These are phyloP conservation scores for Recurvirostra avosetta DNA, from an alignment of 2,113 vertebrate species.

Conservation along the genomic window DNA sequence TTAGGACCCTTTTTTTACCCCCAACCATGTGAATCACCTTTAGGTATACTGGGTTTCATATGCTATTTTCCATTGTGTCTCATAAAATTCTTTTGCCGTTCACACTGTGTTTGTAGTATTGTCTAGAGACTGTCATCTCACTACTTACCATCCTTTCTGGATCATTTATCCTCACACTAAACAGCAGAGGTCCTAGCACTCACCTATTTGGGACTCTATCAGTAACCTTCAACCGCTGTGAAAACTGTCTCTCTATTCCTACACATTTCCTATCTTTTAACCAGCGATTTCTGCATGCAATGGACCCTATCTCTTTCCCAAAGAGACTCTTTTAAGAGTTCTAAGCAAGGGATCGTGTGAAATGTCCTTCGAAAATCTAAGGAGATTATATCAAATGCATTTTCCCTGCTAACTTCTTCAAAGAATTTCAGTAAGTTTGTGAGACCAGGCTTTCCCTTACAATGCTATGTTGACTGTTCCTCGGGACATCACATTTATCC, in stretches of 20 bases:
- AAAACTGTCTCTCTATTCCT: not conserved
- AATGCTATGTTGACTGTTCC: not conserved
- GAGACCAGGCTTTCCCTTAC: not conserved
- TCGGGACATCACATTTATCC: not conserved
- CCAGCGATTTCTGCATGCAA: not conserved
- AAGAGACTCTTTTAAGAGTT: not conserved
- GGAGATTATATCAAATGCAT: not conserved
- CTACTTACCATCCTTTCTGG: not conserved
- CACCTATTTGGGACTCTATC: not conserved
- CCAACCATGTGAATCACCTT: not conserved
- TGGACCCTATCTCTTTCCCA: not conserved
- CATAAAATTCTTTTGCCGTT: not conserved
- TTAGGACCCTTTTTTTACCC: rapidly evolving
- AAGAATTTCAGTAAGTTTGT: not conserved
- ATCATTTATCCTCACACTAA: not conserved
- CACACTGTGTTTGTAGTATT: not conserved
- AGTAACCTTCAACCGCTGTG: not conserved
- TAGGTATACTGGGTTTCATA: not conserved
- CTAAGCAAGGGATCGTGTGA: not conserved
- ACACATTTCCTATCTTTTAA: not conserved
- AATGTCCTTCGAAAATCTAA: not conserved
- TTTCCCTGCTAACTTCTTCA: not conserved
- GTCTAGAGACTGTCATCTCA: not conserved
- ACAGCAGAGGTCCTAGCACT: not conserved
- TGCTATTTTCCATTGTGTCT: not conserved